Evolutionary conservation across 2,113 vertebrate species (phyloP).

Genomic region (Melospiza melodia): DNA sequence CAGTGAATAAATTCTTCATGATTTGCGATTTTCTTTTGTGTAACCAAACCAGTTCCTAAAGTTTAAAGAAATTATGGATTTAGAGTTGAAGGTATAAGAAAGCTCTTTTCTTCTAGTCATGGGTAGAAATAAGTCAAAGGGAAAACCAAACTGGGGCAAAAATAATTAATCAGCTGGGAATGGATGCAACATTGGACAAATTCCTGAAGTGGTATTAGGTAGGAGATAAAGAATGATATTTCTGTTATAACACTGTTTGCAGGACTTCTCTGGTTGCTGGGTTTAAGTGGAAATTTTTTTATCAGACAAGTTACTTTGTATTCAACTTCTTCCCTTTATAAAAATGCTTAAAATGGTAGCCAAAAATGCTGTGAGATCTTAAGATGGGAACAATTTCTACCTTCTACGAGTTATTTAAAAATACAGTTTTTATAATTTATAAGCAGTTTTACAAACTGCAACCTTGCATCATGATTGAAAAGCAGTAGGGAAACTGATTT

Average conservation of each 20-base stretch:
- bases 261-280: neutral
- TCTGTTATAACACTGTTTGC: neutral
- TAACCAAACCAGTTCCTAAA: neutral
- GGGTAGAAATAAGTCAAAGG: neutral
- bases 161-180: neutral
- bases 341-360: neutral
- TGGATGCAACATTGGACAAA: neutral
- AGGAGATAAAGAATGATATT: neutral
- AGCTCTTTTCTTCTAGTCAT: neutral
- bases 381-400: neutral
- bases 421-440: neutral
- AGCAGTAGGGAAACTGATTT: neutral
- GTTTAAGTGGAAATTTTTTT: neutral
- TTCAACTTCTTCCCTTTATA: neutral
- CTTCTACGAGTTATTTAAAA: neutral
- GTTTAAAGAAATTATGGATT: neutral
- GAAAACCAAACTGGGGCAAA: fast-evolving
- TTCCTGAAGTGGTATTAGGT: neutral
- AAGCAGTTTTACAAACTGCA: neutral
- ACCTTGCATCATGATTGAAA: neutral
- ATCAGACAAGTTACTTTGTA: neutral
- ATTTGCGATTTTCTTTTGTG: neutral
- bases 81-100: neutral
- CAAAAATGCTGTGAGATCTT: neutral
- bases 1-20: neutral